Evolutionary conservation across 2,888 invertebrate genomes (phyloP).

Genomic region (Scaptomyza parva): DNA sequence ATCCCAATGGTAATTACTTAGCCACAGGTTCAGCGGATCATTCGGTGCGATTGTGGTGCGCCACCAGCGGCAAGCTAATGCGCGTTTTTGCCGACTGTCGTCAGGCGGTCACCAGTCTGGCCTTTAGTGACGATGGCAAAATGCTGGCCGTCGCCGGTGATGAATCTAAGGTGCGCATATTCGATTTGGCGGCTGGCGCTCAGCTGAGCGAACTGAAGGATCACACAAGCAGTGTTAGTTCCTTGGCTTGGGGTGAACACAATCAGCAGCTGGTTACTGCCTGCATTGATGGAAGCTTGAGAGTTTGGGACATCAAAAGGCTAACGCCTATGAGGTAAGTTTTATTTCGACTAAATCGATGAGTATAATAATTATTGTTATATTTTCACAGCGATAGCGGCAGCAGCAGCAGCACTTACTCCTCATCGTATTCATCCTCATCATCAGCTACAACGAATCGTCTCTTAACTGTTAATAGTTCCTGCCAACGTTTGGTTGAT

Average conservation of each 20-base stretch:
- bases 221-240: constrained; percentile 86
- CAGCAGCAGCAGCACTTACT: constrained; percentile 33
- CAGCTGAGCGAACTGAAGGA: constrained; percentile 87
- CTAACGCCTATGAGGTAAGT: constrained; percentile 71
- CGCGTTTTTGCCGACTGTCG: constrained; percentile 92
- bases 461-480: constrained; percentile 75
- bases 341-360: background rate
- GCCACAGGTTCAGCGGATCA: constrained; percentile 96
- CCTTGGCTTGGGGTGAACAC: constrained; percentile 87
- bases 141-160: constrained; percentile 93
- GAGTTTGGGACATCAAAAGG: constrained; percentile 87
- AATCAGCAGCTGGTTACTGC: constrained; percentile 88
- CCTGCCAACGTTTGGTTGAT: constrained; percentile 81
- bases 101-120: constrained; percentile 90
- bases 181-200: constrained; percentile 88
- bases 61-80: constrained; percentile 92
- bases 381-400: constrained; percentile 60
- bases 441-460: constrained; percentile 80
- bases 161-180: constrained; percentile 88
- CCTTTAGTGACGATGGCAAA: constrained; percentile 94
- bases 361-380: constrained; percentile 1
- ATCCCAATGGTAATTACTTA: constrained; percentile 95
- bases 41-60: constrained; percentile 94
- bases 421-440: constrained; percentile 50
- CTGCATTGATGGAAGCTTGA: constrained; percentile 88